phyloP scores from a whole-genome alignment of 2,113 vertebrate species.

The Sciurus niger region DNA sequence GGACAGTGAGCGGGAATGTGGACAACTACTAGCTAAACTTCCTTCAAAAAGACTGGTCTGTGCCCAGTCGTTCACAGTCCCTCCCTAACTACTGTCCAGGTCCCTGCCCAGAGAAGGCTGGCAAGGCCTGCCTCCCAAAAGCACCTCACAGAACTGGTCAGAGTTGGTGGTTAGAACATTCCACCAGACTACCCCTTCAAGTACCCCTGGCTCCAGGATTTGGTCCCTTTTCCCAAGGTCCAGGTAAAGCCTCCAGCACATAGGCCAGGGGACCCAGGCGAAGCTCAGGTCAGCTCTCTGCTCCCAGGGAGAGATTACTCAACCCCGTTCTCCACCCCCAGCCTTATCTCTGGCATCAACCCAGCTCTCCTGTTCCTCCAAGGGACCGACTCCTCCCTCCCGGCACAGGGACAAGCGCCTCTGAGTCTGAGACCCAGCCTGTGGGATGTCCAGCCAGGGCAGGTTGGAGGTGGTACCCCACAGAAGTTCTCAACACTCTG shows the following conservation, averaged over 20 bases:
- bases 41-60: not conserved
- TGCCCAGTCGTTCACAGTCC: accelerated
- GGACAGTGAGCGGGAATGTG: not conserved
- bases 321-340: slow-evolving; percentile 55
- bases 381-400: slow-evolving; percentile 24
- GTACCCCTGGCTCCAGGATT: not conserved
- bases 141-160: not conserved
- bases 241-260: not conserved
- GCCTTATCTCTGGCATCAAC: slow-evolving; percentile 80
- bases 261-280: slow-evolving; percentile 31
- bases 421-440: not conserved
- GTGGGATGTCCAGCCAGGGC: not conserved
- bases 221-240: not conserved
- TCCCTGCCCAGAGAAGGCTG: not conserved
- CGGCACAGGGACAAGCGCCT: not conserved
- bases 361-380: slow-evolving; percentile 30
- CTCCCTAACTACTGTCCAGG: not conserved
- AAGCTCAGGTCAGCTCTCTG: slow-evolving; percentile 45
- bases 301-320: slow-evolving; percentile 58
- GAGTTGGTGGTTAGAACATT: not conserved
- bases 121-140: accelerated
- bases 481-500: not conserved
- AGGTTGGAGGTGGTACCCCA: not conserved
- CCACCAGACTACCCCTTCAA: not conserved
- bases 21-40: not conserved